These are phyloP conservation scores for Dynastes maya DNA, from an alignment of 2,888 invertebrate species.

Conservation along the genomic window DNA sequence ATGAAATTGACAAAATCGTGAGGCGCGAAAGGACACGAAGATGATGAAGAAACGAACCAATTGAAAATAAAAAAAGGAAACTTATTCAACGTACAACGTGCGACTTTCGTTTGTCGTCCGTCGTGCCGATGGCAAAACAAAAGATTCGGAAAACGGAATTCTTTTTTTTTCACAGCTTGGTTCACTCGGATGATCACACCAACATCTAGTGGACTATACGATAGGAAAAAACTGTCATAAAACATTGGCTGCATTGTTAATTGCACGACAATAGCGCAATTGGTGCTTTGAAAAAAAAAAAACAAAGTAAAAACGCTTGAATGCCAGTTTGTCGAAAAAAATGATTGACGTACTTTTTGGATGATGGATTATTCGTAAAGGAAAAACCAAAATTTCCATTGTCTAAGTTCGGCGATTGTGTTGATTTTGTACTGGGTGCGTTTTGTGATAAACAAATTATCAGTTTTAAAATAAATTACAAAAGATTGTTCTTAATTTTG, in stretches of 20 bases:
- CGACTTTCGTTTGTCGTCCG: constrained; percentile 10
- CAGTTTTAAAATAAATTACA: no score
- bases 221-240: constrained; percentile 2
- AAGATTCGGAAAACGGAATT: constrained; percentile 25
- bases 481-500: no score
- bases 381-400: no score
- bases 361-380: no score
- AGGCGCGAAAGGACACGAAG: background rate
- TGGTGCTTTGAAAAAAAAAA: constrained; percentile 12
- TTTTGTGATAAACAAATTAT: no score
- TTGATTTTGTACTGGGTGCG: no score
- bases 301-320: background rate
- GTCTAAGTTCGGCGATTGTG: no score
- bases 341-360: no score
- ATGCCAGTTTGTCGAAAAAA: background rate
- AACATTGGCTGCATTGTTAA: constrained; percentile 22
- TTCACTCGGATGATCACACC: constrained; percentile 20
- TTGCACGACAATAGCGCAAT: constrained; percentile 19
- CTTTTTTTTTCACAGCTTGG: constrained; percentile 9
- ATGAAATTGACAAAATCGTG: background rate
- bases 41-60: background rate
- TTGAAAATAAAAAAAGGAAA: background rate
- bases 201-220: background rate
- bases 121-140: constrained; percentile 22
- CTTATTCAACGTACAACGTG: constrained; percentile 10